Base-by-base conservation (phyloP, 2,888 invertebrate species). In the Cylindroiulus punctatus region DNA sequence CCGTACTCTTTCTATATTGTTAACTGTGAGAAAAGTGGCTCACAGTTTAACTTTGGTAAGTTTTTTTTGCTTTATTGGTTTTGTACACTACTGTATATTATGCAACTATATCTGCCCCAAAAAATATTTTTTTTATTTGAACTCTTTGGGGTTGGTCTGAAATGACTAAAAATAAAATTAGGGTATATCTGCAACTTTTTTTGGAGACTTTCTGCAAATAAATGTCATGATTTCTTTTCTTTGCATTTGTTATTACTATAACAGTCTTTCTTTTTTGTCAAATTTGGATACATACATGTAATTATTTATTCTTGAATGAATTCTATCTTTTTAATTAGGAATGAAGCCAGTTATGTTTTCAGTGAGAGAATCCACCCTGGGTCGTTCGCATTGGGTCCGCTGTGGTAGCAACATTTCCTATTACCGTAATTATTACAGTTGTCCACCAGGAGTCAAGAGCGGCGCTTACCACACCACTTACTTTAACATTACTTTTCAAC, bases 341-440 rank as follows among this genome's bases (percentile, higher is more conserved):
- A 96, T 97, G 96, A 95, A 96, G 90, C 97, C 97, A 19, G 94
- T 96, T 85, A 91, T 96, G 91, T 96, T 95, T 91, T 96, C 96
- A n/a, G 95, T 96, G 30, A 93, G 92, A 85, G 95, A 95, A 89
- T 94, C 95, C 4, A 91, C 93, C 87, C 52, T 88, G 87, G 89
- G 89, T 17, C 87, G 87, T 4, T 81, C 87, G 10, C 82, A 94
- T 8, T 96, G 96, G 96, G 91, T 93, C 12, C 92, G 96, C 88
- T 93, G 92, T 0, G 96, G 96, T 1, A 92, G 93, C 0, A 94
- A 95, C 87, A 94, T 97, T 88, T 95, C 95, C 90, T 97, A 97
- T 91, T 96, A 95, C 91, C 93, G 94, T 88, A 97, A 97, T 91
- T 94, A 90, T 85, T 90, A 93, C 89, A 92, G 92, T 89, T 84